Evolutionary conservation across 2,797 vertebrate species (phyloP), one percentile per base, ranked within the genome.

Genomic region (Babyrousa celebensis): DNA sequence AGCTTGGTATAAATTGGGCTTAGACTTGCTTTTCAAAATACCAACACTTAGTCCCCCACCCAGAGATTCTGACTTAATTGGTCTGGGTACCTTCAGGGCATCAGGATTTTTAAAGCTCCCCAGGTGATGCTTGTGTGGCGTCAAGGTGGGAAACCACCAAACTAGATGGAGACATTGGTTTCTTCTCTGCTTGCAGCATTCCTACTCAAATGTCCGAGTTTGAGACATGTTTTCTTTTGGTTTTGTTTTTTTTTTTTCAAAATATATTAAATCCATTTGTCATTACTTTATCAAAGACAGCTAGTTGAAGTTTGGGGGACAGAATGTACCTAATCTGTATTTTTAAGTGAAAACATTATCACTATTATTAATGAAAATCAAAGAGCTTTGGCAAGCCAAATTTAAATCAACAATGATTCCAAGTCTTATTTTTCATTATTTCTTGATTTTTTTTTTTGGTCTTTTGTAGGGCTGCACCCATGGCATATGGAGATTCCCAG

Each of bases 341-440:
- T 85, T 91, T 88, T 63, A 85, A 82, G 68, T 62, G 56, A 74
- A 86, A 85, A 82, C 1, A 12, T 52, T 32, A 56, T 82, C 32
- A 58, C 12, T 48, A 2, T 54, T 84, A n/a, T 90, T 78, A 78
- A 68, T 93, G 74, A 86, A 65, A 96, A 93, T 72, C 21, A 68
- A 78, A 85, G 89, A 68, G 10, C 52, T 75, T 92, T 85, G 78
- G 60, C 58, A 87, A 84, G 43, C 17, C 52, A 85, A 32, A 60
- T 85, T 84, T 87, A 85, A 92, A 48, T 88, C 18, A 90, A 85
- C 32, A 23, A 18, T 72, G 32, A 88, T 72, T 74, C 80, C 54
- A 92, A 84, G n/a, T 85, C 18, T 85, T 80, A 18, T 72, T 93
- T 94, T 70, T 79, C 63, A 54, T 79, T 36, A 58, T 79, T 56